phyloP scores from a whole-genome alignment of 2,888 invertebrate genomes.

The Catocala nupta region DNA sequence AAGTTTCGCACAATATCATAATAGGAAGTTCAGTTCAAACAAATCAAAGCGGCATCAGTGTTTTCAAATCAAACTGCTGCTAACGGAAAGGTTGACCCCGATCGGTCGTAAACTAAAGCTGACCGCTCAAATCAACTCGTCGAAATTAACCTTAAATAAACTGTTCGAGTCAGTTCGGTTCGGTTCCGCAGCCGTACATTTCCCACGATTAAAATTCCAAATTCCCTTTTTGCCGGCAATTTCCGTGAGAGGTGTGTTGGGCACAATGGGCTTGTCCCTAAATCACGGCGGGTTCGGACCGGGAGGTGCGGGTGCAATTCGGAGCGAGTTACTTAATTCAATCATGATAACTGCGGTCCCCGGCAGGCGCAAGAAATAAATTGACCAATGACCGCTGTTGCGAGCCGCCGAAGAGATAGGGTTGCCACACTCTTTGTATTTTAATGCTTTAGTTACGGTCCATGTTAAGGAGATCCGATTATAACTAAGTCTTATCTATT shows the following conservation, averaged over 20 bases:
- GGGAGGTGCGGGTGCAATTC: slow-evolving; percentile 64
- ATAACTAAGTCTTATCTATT: no score
- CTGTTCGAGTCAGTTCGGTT: slow-evolving; percentile 45
- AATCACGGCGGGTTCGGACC: slow-evolving; percentile 62
- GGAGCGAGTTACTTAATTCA: slow-evolving; percentile 81
- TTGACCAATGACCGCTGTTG: slow-evolving; percentile 82
- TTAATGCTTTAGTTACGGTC: no score
- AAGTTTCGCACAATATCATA: slow-evolving; percentile 34
- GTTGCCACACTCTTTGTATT: slow-evolving; percentile 43
- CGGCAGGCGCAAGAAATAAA: slow-evolving; percentile 81
- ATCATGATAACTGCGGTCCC: slow-evolving; percentile 85
- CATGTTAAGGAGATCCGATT: no score
- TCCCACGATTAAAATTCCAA: slow-evolving; percentile 76
- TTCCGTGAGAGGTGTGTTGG: slow-evolving; percentile 51
- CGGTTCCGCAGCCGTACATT: slow-evolving; percentile 38
- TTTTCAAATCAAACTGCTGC: slow-evolving; percentile 55
- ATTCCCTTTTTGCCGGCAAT: slow-evolving; percentile 74
- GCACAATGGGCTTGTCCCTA: slow-evolving; percentile 60
- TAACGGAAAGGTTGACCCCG: slow-evolving; percentile 56
- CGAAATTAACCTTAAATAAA: slow-evolving; percentile 84
- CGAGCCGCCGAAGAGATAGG: slow-evolving; percentile 56
- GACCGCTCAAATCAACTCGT: slow-evolving; percentile 71
- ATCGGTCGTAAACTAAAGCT: slow-evolving; percentile 68
- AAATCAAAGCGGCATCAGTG: slow-evolving; percentile 51
- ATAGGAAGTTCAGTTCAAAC: slow-evolving; percentile 38